phyloP scores from a whole-genome alignment of 2,888 invertebrate species.

The Synergus umbraculus region DNA sequence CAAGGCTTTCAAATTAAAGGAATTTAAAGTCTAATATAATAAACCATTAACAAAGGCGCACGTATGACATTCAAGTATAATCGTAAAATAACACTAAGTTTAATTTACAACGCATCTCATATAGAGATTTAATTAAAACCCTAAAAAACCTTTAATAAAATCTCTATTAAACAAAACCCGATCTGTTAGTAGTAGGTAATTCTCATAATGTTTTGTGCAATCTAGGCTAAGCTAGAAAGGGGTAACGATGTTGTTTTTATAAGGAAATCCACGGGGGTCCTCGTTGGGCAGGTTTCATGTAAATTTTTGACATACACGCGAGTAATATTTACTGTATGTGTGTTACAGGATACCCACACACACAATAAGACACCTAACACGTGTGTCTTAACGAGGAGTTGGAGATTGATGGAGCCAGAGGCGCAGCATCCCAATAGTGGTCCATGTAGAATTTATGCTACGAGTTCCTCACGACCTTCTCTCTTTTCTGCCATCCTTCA shows the following conservation, averaged over 20 bases:
- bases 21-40: too few relatives aligned
- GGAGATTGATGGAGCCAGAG: conserved; percentile 75
- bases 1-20: too few relatives aligned
- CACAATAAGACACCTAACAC: conserved; percentile 59
- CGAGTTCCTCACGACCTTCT: conserved; percentile 50
- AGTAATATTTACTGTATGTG: conserved; percentile 4
- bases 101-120: too few relatives aligned
- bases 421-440: conserved; percentile 59
- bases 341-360: conserved; percentile 51
- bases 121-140: too few relatives aligned
- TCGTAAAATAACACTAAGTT: too few relatives aligned
- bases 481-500: conserved; percentile 51
- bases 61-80: too few relatives aligned
- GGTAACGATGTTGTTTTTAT: conserved; percentile 58
- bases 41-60: too few relatives aligned
- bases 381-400: conserved; percentile 74
- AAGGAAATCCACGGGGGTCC: conserved; percentile 71
- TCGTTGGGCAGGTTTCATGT: conserved; percentile 59
- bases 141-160: background rate
- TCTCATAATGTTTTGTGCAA: conserved; percentile 6
- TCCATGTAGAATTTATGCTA: conserved; percentile 52
- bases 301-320: conserved; percentile 65
- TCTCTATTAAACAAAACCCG: background rate
- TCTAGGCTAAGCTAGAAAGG: conserved; percentile 51
- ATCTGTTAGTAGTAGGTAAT: background rate